Evolutionary conservation across 2,797 vertebrate genomes (phyloP).

Genomic region (Threskiornis aethiopicus): DNA sequence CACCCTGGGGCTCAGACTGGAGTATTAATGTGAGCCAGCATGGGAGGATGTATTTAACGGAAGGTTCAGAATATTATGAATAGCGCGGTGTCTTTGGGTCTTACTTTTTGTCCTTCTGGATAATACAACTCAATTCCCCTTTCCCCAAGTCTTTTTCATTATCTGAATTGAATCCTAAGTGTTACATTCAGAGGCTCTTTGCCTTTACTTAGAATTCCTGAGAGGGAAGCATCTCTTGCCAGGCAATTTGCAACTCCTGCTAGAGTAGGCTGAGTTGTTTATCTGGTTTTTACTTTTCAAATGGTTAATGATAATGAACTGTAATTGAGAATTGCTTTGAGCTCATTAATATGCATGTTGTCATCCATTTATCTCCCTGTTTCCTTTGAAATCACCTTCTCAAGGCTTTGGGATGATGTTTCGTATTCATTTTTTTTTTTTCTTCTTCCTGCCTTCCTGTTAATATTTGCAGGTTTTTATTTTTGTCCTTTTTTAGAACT

Average conservation of each 20-base stretch:
- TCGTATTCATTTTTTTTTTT: neutral
- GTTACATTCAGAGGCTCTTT: neutral
- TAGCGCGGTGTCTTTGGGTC: neutral
- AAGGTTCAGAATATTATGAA: neutral
- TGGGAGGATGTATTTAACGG: neutral
- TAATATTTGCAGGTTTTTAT: neutral
- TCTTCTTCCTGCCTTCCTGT: neutral
- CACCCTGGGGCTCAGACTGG: neutral
- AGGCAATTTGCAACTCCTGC: conserved; percentile 14
- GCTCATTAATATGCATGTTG: conserved; percentile 40
- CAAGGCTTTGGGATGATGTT: neutral
- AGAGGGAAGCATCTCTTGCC: conserved; percentile 14
- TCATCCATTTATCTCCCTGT: conserved; percentile 16
- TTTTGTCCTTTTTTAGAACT: neutral
- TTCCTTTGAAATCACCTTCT: conserved; percentile 63
- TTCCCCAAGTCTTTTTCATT: neutral
- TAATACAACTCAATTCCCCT: neutral
- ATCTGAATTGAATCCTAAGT: conserved; percentile 34
- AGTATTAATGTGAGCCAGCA: neutral
- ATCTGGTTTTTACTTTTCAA: conserved; percentile 47
- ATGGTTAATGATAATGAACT: conserved; percentile 49
- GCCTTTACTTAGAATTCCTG: conserved; percentile 45
- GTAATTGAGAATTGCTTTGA: conserved; percentile 39
- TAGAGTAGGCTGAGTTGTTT: neutral
- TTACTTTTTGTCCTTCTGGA: neutral